phyloP scores from a whole-genome alignment of 2,113 vertebrate genomes.

The Chaetodon auriga region DNA sequence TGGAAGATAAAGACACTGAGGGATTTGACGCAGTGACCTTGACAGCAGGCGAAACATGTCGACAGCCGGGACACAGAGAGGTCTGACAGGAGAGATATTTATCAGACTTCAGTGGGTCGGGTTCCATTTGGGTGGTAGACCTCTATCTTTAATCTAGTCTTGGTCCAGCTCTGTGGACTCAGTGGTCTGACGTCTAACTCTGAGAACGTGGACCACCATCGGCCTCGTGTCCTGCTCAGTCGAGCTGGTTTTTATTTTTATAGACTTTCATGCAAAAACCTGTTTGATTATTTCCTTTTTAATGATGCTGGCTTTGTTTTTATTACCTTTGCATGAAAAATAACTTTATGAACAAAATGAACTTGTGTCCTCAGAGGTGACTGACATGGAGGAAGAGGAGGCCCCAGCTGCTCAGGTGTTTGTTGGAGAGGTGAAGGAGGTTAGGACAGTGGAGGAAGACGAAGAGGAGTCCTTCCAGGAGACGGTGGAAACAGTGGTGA shows the following conservation, averaged over 20 bases:
- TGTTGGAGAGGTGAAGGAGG: background rate
- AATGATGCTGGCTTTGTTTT: background rate
- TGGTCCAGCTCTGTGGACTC: no score
- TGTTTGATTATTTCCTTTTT: background rate
- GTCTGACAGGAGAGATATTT: no score
- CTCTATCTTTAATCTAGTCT: no score
- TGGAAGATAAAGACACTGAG: background rate
- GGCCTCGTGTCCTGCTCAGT: no score
- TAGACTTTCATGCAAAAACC: background rate
- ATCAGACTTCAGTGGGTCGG: no score
- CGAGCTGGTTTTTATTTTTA: background rate
- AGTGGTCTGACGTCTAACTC: no score
- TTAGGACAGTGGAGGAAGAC: background rate
- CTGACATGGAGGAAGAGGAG: conserved; percentile 48
- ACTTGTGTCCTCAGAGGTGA: conserved; percentile 19
- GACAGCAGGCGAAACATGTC: background rate
- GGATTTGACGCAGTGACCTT: conserved; percentile 32
- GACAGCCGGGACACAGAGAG: background rate
- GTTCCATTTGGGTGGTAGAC: no score
- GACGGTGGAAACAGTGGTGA: background rate
- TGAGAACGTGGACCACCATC: no score
- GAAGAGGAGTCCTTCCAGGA: background rate
- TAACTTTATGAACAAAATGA: background rate
- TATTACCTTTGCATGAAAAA: no score
- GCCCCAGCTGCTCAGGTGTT: background rate